Evolutionary conservation across 2,113 vertebrate genomes (phyloP), one percentile per base, ranked within the genome.

Genomic region (Pseudopodoces humilis): DNA sequence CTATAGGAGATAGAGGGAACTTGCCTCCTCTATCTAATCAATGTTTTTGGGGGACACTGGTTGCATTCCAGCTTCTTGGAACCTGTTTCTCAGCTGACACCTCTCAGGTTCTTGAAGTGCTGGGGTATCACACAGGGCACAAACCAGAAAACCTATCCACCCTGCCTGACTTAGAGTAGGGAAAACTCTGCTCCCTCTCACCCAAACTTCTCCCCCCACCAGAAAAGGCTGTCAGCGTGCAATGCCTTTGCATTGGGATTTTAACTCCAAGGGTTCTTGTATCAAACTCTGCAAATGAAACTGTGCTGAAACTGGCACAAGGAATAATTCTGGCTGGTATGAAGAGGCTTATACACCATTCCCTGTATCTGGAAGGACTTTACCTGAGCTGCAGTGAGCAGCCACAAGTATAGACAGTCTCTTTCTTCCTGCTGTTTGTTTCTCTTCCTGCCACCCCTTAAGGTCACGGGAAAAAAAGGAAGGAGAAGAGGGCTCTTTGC

Each of bases 31-130:
- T 14, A 41, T 11, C 7, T 41, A 68, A 55, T 53, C 46, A 65
- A 13, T 33, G 21, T 0, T 82, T 91, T 24, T 8, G 2, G 22
- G 49, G 27, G 39, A 28, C 14, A 53, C 9, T 0, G 2, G 13
- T 53, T 75, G n/a, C 13, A 13, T 25, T 55, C 44, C 9, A 63
- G 9, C 19, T 22, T 71, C 16, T 71, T 5, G 21, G 64, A 87
- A 49, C 15, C 44, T 52, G 2, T 75, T 47, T 87, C 50, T 88
- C 44, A 85, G 27, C 23, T 83, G 53, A 63, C 7, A 22, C 2
- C 3, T 49, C 30, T 11, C 19, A 60, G 11, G 8, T 64, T 89
- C 56, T 82, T 1, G 0, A 47, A 59, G 20, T 44, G 24, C 49
- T 65, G 37, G 13, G 27, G 21, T 44, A 30, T 37, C 33, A 28